Percentiles rank a stretch among this genome's conserved stretches.
These are phyloP conservation scores for Sinotaia quadrata DNA, from an alignment of 2,888 invertebrate genomes.

Conservation along the genomic window DNA sequence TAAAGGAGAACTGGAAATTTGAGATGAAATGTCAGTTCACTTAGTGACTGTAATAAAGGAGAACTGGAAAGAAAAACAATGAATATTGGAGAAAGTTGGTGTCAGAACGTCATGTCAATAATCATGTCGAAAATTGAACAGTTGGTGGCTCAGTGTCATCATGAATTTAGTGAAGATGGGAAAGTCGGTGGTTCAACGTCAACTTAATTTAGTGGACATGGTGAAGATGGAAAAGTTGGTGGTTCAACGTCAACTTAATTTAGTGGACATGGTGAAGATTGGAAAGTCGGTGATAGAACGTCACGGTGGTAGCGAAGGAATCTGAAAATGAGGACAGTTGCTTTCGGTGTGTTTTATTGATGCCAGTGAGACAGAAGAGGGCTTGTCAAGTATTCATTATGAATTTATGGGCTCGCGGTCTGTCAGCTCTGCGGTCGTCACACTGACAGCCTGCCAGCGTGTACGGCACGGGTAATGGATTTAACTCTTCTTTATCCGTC, in stretches of 20 bases:
- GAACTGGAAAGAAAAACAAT: no score
- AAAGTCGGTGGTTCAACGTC: background rate
- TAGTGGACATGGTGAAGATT: background rate
- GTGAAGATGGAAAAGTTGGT: background rate
- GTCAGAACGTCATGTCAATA: no score
- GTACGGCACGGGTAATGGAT: conserved; percentile 9
- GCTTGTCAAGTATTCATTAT: background rate
- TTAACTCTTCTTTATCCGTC: conserved; percentile 3
- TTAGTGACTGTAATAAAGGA: no score
- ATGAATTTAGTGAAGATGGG: no score
- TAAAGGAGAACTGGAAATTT: no score
- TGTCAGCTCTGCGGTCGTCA: conserved; percentile 7
- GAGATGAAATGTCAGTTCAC: no score
- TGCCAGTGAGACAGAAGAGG: conserved; percentile 7
- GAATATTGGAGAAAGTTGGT: no score
- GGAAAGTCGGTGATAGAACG: background rate
- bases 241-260: background rate
- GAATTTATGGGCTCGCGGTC: conserved; percentile 1
- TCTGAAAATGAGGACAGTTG: background rate
- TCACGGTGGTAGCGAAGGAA: background rate
- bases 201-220: background rate
- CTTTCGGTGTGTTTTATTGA: conserved; percentile 11
- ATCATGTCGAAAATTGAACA: no score
- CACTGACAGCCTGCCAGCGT: conserved; percentile 7
- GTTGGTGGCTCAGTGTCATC: no score